Evolutionary conservation across 2,888 invertebrate species (phyloP).

Genomic region (Drosophila multiciliata): DNA sequence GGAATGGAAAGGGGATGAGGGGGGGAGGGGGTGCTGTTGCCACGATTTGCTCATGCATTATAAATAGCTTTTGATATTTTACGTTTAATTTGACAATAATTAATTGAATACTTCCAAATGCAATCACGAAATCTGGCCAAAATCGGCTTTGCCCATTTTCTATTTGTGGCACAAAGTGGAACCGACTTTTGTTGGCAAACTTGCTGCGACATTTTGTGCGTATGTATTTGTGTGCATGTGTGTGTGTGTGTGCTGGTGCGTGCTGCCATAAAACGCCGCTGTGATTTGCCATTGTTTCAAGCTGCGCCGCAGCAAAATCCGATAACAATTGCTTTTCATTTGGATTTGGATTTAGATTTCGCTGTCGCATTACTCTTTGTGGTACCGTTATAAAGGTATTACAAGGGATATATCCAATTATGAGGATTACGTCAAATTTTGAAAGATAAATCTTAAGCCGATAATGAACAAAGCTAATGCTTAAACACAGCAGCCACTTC

Average conservation of each 20-base stretch:
- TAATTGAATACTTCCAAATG: slow-evolving; percentile 51
- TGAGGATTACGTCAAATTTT: neutral
- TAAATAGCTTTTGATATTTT: slow-evolving; percentile 65
- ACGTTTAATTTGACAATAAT: slow-evolving; percentile 73
- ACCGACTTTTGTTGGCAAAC: slow-evolving; percentile 15
- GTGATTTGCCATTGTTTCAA: slow-evolving; percentile 36
- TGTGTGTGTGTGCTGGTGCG: slow-evolving; percentile 23
- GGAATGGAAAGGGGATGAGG: no score
- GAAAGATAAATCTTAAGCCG: neutral
- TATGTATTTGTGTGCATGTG: neutral
- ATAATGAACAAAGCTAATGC: neutral
- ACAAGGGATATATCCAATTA: neutral
- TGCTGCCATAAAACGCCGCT: slow-evolving; percentile 31
- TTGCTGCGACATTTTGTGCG: slow-evolving; percentile 4
- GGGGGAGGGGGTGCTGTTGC: neutral
- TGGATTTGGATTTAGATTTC: slow-evolving; percentile 12
- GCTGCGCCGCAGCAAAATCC: slow-evolving; percentile 15
- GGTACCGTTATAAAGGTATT: slow-evolving; percentile 2
- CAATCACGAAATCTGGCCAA: slow-evolving; percentile 32
- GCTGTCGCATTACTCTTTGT: slow-evolving; percentile 4
- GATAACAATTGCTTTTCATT: slow-evolving; percentile 21
- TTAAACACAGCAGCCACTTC: neutral
- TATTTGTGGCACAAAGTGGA: slow-evolving; percentile 36
- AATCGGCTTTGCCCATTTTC: slow-evolving; percentile 20
- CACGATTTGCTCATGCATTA: slow-evolving; percentile 30